Conservation (phyloP, 2,113 vertebrate species). For the Marmota monax region DNA sequence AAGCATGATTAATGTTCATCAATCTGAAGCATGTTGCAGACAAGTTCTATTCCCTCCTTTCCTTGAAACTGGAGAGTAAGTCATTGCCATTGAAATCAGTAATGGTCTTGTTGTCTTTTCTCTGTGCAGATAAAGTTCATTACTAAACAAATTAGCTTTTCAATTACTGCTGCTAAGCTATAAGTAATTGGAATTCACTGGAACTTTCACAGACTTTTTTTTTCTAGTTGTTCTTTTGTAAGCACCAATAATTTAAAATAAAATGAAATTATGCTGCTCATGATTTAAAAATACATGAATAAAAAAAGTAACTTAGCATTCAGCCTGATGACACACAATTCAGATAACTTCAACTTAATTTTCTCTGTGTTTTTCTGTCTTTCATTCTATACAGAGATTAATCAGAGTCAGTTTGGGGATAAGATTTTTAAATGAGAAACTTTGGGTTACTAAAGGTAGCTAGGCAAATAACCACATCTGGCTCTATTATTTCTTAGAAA, state of each 20-base stretch:
- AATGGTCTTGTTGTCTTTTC: slow-evolving; percentile 78
- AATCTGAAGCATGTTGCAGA: slow-evolving; percentile 64
- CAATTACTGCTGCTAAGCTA: slow-evolving; percentile 79
- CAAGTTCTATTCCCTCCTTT: slow-evolving; percentile 57
- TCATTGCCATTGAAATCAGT: slow-evolving; percentile 76
- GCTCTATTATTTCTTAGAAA: slow-evolving; percentile 39
- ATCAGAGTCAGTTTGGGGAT: not conserved
- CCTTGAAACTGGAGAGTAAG: slow-evolving; percentile 76
- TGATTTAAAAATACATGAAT: slow-evolving; percentile 42
- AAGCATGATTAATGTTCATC: slow-evolving; percentile 81
- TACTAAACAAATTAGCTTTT: slow-evolving; percentile 86
- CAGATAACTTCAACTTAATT: not conserved
- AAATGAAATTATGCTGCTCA: slow-evolving; percentile 49
- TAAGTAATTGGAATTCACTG: slow-evolving; percentile 81
- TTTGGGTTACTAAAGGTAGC: not conserved
- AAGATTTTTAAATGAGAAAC: not conserved
- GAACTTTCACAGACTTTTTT: slow-evolving; percentile 69
- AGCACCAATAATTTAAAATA: slow-evolving; percentile 66
- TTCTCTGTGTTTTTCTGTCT: no score
- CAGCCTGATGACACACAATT: not conserved
- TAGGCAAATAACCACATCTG: not conserved
- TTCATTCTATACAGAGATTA: not conserved
- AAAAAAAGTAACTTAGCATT: slow-evolving; percentile 10
- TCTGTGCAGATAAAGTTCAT: slow-evolving; percentile 82
- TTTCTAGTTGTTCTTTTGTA: slow-evolving; percentile 76